Conservation (phyloP, 2,888 invertebrate genomes). For the Cacoxenus indagator region DNA sequence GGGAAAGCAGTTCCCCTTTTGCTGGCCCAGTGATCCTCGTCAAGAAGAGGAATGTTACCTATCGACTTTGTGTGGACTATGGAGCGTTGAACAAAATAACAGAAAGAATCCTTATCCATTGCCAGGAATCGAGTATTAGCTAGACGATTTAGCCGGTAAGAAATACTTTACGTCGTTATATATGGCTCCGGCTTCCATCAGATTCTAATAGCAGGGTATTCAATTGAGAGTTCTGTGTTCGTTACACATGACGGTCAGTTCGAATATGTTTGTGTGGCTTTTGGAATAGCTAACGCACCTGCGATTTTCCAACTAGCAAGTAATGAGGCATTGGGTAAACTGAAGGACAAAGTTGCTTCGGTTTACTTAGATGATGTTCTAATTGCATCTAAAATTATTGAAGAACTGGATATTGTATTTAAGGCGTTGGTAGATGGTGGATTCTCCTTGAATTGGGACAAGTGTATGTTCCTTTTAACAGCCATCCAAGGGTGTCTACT, state of each 20-base stretch:
- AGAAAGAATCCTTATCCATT: constrained; percentile 22
- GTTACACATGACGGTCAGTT: not conserved
- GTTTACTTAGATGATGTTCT: too few species aligned
- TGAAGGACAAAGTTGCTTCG: too few species aligned
- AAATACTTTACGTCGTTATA: not conserved
- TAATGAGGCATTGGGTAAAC: too few species aligned
- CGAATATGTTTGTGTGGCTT: constrained; percentile 1
- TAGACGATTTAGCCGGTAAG: too few species aligned
- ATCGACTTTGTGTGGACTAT: constrained; percentile 23
- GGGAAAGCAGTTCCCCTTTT: constrained; percentile 22
- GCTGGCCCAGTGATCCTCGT: constrained; percentile 24
- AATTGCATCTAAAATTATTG: too few species aligned
- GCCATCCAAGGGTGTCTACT: not conserved
- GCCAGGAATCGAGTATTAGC: constrained; percentile 16
- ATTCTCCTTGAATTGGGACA: too few species aligned
- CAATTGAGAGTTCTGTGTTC: not conserved
- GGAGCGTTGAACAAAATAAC: constrained; percentile 20
- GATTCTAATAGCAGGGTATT: not conserved
- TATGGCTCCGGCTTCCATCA: constrained; percentile 1
- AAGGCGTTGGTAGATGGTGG: too few species aligned
- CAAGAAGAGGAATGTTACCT: constrained; percentile 21
- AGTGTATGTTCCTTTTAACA: constrained; percentile 11
- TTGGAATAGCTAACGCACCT: constrained; percentile 2
- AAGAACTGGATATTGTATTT: too few species aligned
- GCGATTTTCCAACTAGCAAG: not conserved